These are phyloP conservation scores for Pherbina coryleti DNA, from an alignment of 2,888 invertebrate genomes.

Conservation along the genomic window DNA sequence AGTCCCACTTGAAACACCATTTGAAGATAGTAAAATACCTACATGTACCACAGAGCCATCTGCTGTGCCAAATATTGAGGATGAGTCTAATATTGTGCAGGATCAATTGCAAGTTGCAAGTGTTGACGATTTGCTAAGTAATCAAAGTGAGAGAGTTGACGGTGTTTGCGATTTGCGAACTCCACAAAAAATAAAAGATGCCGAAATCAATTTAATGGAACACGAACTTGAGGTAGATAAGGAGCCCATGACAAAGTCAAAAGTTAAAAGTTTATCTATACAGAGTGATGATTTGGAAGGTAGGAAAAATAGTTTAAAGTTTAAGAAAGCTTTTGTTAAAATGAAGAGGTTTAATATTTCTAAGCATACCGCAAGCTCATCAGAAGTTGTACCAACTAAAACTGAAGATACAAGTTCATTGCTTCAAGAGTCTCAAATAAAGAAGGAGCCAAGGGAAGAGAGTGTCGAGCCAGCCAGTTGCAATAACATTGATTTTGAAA, in stretches of 20 bases:
- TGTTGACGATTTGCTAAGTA: too few relatives aligned
- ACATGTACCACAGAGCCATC: too few relatives aligned
- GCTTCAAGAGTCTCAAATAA: neutral
- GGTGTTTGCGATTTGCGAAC: neutral
- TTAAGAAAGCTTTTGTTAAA: constrained; percentile 18
- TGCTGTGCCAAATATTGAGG: too few relatives aligned
- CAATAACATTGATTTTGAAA: neutral
- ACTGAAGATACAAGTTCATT: neutral
- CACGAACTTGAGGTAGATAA: neutral
- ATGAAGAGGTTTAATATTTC: constrained; percentile 6
- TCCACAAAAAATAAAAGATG: neutral
- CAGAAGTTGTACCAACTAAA: neutral
- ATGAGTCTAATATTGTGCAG: too few relatives aligned
- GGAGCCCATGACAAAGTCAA: neutral
- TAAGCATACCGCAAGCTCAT: neutral
- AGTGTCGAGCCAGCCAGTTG: neutral
- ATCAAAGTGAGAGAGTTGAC: too few relatives aligned
- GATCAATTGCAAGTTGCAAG: too few relatives aligned
- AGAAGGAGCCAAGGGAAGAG: constrained; percentile 9
- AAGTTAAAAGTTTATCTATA: neutral
- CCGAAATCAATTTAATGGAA: neutral
- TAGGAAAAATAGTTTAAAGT: neutral
- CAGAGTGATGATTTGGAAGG: neutral
- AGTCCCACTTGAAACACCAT: too few relatives aligned
- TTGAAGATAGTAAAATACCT: too few relatives aligned